Evolutionary conservation across 2,888 invertebrate genomes (phyloP).

Genomic region (Leptodirus hochenwartii): DNA sequence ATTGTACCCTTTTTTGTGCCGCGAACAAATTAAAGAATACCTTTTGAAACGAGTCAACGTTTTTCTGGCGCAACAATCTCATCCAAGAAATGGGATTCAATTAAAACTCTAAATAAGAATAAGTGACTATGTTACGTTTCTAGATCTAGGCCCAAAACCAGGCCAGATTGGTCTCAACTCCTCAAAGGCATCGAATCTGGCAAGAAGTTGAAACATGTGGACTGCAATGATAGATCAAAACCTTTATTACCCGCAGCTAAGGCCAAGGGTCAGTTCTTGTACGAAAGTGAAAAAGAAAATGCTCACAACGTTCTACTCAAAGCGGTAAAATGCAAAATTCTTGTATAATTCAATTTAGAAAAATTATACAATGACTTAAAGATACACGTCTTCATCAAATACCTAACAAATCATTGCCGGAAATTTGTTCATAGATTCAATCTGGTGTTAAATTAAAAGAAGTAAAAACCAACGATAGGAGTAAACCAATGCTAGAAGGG

Average conservation of each 20-base stretch:
- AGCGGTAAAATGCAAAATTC: slow-evolving; percentile 22
- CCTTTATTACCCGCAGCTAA: slow-evolving; percentile 39
- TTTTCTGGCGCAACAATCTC: too few species aligned
- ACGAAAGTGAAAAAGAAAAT: slow-evolving; percentile 61
- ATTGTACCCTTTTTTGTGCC: too few species aligned
- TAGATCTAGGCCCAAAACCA: slow-evolving; percentile 51
- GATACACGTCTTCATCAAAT: not conserved
- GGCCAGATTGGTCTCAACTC: slow-evolving; percentile 80
- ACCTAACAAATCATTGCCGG: not conserved
- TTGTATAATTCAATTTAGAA: too few species aligned
- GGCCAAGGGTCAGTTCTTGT: slow-evolving; percentile 64
- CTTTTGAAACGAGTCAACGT: too few species aligned
- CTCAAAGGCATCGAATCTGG: slow-evolving; percentile 83
- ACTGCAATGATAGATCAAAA: slow-evolving; percentile 63
- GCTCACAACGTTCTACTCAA: slow-evolving; percentile 64
- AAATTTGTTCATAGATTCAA: slow-evolving; percentile 38
- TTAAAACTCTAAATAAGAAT: too few species aligned
- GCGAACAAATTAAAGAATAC: too few species aligned
- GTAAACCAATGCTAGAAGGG: slow-evolving; percentile 67
- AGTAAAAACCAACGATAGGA: slow-evolving; percentile 68
- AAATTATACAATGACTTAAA: slow-evolving; percentile 3
- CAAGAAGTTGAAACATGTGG: slow-evolving; percentile 58
- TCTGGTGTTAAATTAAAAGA: slow-evolving; percentile 57
- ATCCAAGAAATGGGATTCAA: too few species aligned
- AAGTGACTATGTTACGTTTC: slow-evolving; percentile 9